phyloP scores from a whole-genome alignment of 2,113 vertebrate species.

The Petroica traversi region DNA sequence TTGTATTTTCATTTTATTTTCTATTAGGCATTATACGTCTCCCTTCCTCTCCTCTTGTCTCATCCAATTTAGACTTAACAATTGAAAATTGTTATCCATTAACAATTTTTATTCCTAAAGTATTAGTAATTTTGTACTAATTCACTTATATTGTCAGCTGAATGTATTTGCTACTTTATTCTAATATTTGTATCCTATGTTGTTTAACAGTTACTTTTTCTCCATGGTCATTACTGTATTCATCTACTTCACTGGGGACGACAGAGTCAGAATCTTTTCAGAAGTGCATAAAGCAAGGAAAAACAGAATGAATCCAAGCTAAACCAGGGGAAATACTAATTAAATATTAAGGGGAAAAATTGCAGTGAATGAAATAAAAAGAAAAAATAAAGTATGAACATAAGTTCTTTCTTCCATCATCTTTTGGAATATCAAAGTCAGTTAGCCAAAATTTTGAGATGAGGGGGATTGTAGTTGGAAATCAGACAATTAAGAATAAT shows the following conservation, averaged over 20 bases:
- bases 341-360: fast-evolving
- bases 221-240: not conserved
- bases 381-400: not conserved
- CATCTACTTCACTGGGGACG: not conserved
- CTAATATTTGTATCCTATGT: not conserved
- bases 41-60: not conserved
- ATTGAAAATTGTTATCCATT: not conserved
- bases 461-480: not conserved
- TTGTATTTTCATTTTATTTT: not conserved
- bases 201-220: not conserved
- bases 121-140: not conserved
- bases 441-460: not conserved
- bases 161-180: not conserved
- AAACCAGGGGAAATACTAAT: not conserved
- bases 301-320: not conserved
- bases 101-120: not conserved
- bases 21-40: not conserved
- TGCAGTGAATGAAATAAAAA: not conserved
- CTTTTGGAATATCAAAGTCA: not conserved
- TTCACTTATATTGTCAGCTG: not conserved
- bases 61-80: not conserved
- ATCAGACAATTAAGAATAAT: not conserved
- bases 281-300: not conserved
- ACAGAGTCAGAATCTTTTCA: not conserved
- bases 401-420: not conserved